Evolutionary conservation across 2,888 invertebrate genomes (phyloP).

Genomic region (Sclerodermus sp.): DNA sequence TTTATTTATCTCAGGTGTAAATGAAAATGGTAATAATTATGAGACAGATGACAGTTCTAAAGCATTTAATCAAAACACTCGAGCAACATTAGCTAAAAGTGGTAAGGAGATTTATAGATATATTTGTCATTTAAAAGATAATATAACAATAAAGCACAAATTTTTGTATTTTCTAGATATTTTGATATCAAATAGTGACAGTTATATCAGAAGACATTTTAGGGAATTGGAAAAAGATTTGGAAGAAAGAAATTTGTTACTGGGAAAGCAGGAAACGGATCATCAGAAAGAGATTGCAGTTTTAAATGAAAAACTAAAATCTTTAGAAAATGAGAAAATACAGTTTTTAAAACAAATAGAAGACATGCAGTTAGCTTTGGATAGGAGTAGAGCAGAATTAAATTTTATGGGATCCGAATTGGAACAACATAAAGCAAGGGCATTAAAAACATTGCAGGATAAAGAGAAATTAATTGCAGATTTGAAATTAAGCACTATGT

Average conservation of each 20-base stretch:
- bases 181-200: conserved; percentile 4
- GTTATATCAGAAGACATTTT: conserved; percentile 17
- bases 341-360: conserved; percentile 54
- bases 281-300: conserved; percentile 56
- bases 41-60: conserved; percentile 13
- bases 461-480: conserved; percentile 75
- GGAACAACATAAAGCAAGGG: conserved; percentile 77
- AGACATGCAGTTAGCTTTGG: conserved; percentile 50
- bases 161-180: too few relatives aligned
- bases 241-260: conserved; percentile 29
- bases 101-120: too few relatives aligned
- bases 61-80: too few relatives aligned
- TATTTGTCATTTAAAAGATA: too few relatives aligned
- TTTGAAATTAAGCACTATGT: conserved; percentile 55
- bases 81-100: too few relatives aligned
- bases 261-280: conserved; percentile 56
- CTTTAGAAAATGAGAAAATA: conserved; percentile 58
- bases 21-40: conserved; percentile 7
- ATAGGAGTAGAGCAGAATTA: conserved; percentile 45
- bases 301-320: conserved; percentile 58
- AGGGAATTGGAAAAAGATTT: conserved; percentile 21
- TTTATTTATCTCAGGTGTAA: not conserved
- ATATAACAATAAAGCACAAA: too few relatives aligned
- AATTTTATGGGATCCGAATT: conserved; percentile 62
- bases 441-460: conserved; percentile 73